Conservation (phyloP, 1,140 invertebrate genomes). For the Adelges cooleyi region DNA sequence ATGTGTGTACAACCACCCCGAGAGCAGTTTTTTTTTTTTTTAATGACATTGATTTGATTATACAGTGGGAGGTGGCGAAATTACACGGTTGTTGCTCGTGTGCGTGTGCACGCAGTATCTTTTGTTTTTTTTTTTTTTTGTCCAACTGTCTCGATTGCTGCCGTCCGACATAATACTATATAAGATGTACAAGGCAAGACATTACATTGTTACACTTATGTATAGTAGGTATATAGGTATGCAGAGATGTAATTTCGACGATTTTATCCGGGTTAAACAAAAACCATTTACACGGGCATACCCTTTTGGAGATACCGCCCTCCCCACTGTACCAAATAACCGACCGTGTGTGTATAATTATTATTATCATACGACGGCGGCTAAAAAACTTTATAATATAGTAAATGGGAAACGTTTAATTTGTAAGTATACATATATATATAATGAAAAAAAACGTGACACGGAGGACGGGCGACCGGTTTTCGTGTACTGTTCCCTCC, state of each 20-base stretch:
- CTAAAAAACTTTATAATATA: no score
- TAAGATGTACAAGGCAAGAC: no score
- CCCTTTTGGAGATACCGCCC: conserved; percentile 11
- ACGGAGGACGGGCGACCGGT: conserved; percentile 26
- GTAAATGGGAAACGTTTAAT: conserved; percentile 23
- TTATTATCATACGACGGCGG: no score
- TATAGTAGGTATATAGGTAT: no score
- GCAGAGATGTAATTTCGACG: no score
- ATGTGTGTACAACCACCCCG: no score
- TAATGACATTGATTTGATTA: conserved; percentile 2
- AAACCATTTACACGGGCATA: conserved; percentile 21
- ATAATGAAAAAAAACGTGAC: conserved; percentile 15
- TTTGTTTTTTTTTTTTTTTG: no score
- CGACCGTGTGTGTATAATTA: background rate
- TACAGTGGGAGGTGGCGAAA: conserved; percentile 23
- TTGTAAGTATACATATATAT: background rate
- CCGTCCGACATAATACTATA: no score
- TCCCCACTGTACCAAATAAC: no score
- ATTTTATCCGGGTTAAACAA: background rate
- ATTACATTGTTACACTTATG: no score
- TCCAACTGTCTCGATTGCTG: no score
- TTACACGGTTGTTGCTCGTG: conserved; percentile 24
- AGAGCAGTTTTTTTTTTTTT: no score
- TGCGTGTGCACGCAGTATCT: background rate
- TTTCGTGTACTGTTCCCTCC: background rate